These are phyloP conservation scores for Eulemur mongoz DNA, from an alignment of 2,797 vertebrate species.

Conservation along the genomic window DNA sequence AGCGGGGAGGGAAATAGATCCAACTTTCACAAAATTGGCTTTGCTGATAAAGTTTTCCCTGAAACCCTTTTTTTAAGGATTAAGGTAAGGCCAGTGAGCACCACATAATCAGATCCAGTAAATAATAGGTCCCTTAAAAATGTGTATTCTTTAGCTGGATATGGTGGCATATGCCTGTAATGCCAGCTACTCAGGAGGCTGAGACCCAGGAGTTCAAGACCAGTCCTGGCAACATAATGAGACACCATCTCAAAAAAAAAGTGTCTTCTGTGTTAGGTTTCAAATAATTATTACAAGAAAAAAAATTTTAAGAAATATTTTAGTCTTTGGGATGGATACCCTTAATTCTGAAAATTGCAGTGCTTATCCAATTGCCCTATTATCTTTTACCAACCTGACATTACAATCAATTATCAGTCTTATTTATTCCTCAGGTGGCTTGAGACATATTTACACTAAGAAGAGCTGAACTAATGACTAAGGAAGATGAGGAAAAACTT, in stretches of 20 bases:
- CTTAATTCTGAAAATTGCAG: constrained; percentile 11
- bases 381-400: constrained; percentile 1
- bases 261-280: not conserved
- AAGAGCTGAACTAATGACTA: not conserved
- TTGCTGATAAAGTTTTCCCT: constrained; percentile 20
- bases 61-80: not conserved
- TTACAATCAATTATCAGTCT: constrained; percentile 21
- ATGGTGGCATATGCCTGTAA: not conserved
- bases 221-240: no score
- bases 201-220: no score
- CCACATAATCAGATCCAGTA: not conserved
- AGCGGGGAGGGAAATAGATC: not conserved
- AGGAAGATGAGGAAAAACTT: not conserved
- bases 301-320: constrained; percentile 15
- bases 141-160: not conserved
- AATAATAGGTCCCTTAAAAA: not conserved
- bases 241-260: no score
- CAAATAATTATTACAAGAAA: constrained; percentile 5
- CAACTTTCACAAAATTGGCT: not conserved
- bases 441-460: not conserved
- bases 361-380: not conserved
- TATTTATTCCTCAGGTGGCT: not conserved
- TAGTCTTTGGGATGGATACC: not conserved
- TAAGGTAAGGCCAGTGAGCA: constrained; percentile 23
- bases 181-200: no score